These are phyloP conservation scores for Parazoanthus swiftii DNA, from an alignment of 92 coral and sea anemone species.

Conservation along the genomic window DNA sequence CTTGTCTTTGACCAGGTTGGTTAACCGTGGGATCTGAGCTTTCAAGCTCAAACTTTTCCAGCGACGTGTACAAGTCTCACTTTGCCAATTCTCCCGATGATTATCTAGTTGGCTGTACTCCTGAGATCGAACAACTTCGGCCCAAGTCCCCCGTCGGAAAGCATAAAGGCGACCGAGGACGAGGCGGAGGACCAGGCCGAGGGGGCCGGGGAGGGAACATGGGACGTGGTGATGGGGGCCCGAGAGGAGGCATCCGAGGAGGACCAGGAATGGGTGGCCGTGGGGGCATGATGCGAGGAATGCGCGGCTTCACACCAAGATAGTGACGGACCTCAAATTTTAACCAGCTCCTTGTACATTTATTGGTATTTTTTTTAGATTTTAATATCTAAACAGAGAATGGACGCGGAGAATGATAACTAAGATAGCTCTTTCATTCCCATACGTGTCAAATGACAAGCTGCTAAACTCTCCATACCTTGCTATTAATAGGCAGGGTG, in stretches of 20 bases:
- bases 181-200: slow-evolving; percentile 73
- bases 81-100: slow-evolving; percentile 77
- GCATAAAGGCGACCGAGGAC: slow-evolving; percentile 90
- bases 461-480: no score
- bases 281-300: slow-evolving; percentile 75
- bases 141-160: slow-evolving; percentile 98
- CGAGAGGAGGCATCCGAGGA: slow-evolving; percentile 77
- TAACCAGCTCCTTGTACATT: slow-evolving; percentile 34
- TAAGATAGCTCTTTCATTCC: no score
- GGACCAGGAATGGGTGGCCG: slow-evolving; percentile 85
- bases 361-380: neutral
- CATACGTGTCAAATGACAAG: no score
- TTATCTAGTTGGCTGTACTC: slow-evolving; percentile 88
- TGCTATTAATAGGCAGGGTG: no score
- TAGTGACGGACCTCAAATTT: slow-evolving; percentile 39
- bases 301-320: slow-evolving; percentile 63
- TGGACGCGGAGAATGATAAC: no score
- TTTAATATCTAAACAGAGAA: no score
- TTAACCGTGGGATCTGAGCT: slow-evolving; percentile 91
- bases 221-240: slow-evolving; percentile 68
- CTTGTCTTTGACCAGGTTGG: slow-evolving; percentile 69
- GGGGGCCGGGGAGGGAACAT: slow-evolving; percentile 67
- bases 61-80: slow-evolving; percentile 94
- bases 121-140: slow-evolving; percentile 92
- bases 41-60: slow-evolving; percentile 92